A percentile compares a stretch with the other conserved stretches of the same genome.
phyloP scores from a whole-genome alignment of 1,140 invertebrate species.

The Drosophila nigrodunni region DNA sequence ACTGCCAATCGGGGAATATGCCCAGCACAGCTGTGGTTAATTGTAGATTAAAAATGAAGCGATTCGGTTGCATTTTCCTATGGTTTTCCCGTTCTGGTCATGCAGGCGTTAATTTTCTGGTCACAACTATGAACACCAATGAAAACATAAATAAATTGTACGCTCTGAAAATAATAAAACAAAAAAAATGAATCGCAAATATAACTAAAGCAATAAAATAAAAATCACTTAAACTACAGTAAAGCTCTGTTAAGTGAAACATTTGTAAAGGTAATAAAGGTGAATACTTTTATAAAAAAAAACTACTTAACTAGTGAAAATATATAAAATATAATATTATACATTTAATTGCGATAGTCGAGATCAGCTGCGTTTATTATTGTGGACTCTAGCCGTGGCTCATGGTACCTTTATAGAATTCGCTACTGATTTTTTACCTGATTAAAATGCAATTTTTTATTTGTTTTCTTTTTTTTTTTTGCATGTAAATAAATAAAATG shows the following conservation, averaged over 20 bases:
- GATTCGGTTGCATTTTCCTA: constrained; percentile 51
- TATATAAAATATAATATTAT: background rate
- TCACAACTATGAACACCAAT: constrained; percentile 56
- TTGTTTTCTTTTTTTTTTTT: constrained; percentile 41
- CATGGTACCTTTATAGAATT: constrained; percentile 7
- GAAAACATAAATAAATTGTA: constrained; percentile 32
- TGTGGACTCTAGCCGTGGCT: background rate
- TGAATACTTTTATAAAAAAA: background rate
- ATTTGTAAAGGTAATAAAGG: background rate
- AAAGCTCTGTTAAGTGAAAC: constrained; percentile 1
- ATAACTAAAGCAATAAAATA: constrained; percentile 3
- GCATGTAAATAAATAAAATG: constrained; percentile 26
- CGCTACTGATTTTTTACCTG: constrained; percentile 10
- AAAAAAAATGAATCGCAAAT: constrained; percentile 5
- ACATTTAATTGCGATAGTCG: too few species aligned
- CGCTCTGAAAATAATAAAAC: constrained; percentile 16
- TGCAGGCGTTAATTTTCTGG: constrained; percentile 82
- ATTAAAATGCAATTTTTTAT: constrained; percentile 48
- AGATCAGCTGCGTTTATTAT: too few species aligned
- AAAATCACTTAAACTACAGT: constrained; percentile 25
- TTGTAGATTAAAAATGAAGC: constrained; percentile 84
- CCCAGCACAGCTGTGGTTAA: constrained; percentile 79
- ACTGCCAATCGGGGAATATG: background rate
- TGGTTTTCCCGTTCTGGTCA: constrained; percentile 43
- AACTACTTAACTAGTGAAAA: background rate